phyloP scores from a whole-genome alignment of 2,797 vertebrate genomes.

The Chaunax sp. region DNA sequence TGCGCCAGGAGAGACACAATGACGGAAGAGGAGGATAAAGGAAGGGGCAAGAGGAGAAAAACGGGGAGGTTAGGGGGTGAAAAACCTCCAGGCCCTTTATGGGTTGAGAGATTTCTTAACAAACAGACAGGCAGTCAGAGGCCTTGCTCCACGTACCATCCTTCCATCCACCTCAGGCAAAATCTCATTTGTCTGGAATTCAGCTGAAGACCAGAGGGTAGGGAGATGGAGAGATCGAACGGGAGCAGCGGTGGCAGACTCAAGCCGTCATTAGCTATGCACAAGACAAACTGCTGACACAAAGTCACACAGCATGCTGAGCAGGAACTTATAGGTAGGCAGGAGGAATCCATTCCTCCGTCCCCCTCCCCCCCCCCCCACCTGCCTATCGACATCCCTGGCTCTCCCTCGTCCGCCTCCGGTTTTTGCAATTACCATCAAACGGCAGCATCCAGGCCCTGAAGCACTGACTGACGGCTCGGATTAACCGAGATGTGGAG shows the following conservation, averaged over 20 bases:
- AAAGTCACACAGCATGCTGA: slow-evolving; percentile 80
- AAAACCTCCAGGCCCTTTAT: slow-evolving; percentile 53
- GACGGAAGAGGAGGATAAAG: slow-evolving; percentile 20
- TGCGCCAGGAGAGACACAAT: slow-evolving; percentile 30
- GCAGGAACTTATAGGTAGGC: slow-evolving; percentile 76
- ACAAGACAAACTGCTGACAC: slow-evolving; percentile 93
- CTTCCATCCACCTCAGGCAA: slow-evolving; percentile 78
- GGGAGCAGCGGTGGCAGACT: slow-evolving; percentile 70
- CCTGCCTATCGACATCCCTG: slow-evolving; percentile 76
- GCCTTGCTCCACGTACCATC: slow-evolving; percentile 64
- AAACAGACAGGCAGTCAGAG: slow-evolving; percentile 61
- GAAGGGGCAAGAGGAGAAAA: slow-evolving; percentile 16
- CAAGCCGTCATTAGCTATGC: slow-evolving; percentile 90
- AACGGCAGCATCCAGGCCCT: slow-evolving; percentile 79
- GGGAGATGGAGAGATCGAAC: slow-evolving; percentile 61
- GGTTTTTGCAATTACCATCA: slow-evolving; percentile 85
- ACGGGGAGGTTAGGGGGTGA: slow-evolving; percentile 25
- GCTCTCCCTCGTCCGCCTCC: slow-evolving; percentile 73
- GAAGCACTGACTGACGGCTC: slow-evolving; percentile 77
- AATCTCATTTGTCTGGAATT: slow-evolving; percentile 88
- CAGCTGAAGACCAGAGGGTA: slow-evolving; percentile 82
- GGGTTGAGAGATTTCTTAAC: slow-evolving; percentile 60
- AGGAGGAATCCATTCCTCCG: slow-evolving; percentile 72
- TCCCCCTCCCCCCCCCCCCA: slow-evolving; percentile 71
- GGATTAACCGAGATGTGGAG: slow-evolving; percentile 76